These are phyloP conservation scores for Ephialtes manifestator DNA, from an alignment of 2,888 invertebrate genomes.

Conservation along the genomic window DNA sequence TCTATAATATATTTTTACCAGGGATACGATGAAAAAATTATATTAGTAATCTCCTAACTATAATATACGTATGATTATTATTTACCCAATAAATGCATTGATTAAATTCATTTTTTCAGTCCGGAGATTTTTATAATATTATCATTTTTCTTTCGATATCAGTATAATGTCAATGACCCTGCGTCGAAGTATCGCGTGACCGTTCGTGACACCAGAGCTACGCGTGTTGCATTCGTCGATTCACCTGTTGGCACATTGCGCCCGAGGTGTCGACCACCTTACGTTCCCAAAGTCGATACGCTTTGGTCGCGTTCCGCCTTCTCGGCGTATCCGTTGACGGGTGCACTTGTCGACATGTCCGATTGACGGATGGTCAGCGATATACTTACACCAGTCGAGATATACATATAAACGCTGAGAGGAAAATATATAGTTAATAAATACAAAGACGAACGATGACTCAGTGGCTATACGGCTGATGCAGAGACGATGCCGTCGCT, in stretches of 20 bases:
- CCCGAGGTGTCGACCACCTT: slow-evolving; percentile 15
- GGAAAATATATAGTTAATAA: not conserved
- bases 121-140: too few relatives aligned
- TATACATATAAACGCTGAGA: not conserved
- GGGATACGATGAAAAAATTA: too few relatives aligned
- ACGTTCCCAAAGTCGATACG: slow-evolving; percentile 1
- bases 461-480: slow-evolving; percentile 22
- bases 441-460: slow-evolving; percentile 41
- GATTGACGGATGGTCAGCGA: slow-evolving; percentile 27
- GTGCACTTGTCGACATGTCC: slow-evolving; percentile 18
- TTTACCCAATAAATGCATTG: too few relatives aligned
- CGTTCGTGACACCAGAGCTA: not conserved
- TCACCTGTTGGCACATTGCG: slow-evolving; percentile 18
- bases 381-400: not conserved
- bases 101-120: too few relatives aligned
- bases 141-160: not conserved
- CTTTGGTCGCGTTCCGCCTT: not conserved
- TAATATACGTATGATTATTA: too few relatives aligned
- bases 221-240: not conserved
- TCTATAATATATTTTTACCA: too few relatives aligned
- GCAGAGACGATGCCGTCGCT: not conserved
- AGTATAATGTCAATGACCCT: not conserved
- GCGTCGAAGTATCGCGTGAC: not conserved
- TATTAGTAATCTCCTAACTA: too few relatives aligned
- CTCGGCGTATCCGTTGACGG: slow-evolving; percentile 4